Percentiles rank a stretch among this genome's conserved stretches.
These are phyloP conservation scores for Eudemis profundana DNA, from an alignment of 2,888 invertebrate genomes.

Conservation along the genomic window DNA sequence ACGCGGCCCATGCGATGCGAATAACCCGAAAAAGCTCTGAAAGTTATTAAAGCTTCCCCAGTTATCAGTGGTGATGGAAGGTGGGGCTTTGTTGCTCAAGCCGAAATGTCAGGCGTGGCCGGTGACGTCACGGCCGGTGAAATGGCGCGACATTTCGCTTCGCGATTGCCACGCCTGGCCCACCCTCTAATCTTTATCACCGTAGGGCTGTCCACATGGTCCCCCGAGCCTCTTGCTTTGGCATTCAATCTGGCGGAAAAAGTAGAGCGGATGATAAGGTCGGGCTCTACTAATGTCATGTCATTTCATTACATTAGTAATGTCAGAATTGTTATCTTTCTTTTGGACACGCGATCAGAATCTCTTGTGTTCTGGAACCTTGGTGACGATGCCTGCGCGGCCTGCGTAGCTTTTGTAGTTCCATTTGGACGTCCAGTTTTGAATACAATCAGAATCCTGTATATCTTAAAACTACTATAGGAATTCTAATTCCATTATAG, in stretches of 20 bases:
- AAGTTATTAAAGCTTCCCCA: constrained; percentile 74
- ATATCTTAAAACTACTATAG: not conserved
- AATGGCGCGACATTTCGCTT: constrained; percentile 82
- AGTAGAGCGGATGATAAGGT: constrained; percentile 25
- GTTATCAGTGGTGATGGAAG: constrained; percentile 75
- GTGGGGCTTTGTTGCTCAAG: constrained; percentile 81
- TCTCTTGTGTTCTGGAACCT: too few relatives aligned
- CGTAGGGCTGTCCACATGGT: constrained; percentile 71
- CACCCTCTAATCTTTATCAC: constrained; percentile 77
- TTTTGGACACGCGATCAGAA: not conserved
- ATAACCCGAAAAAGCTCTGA: constrained; percentile 70
- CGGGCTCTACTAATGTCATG: constrained; percentile 19
- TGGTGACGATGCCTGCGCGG: too few relatives aligned
- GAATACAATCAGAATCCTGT: too few relatives aligned
- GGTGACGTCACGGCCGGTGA: constrained; percentile 76
- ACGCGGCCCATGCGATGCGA: constrained; percentile 64
- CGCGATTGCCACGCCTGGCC: constrained; percentile 71
- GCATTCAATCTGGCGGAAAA: constrained; percentile 36
- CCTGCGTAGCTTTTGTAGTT: too few relatives aligned
- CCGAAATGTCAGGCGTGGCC: constrained; percentile 82
- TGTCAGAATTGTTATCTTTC: not conserved
- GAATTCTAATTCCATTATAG: not conserved
- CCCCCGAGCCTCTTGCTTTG: constrained; percentile 62
- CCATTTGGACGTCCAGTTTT: too few relatives aligned
- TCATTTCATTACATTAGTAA: not conserved